Evolutionary conservation across 1,140 invertebrate species (phyloP).

Genomic region (Arctopsyche grandis): DNA sequence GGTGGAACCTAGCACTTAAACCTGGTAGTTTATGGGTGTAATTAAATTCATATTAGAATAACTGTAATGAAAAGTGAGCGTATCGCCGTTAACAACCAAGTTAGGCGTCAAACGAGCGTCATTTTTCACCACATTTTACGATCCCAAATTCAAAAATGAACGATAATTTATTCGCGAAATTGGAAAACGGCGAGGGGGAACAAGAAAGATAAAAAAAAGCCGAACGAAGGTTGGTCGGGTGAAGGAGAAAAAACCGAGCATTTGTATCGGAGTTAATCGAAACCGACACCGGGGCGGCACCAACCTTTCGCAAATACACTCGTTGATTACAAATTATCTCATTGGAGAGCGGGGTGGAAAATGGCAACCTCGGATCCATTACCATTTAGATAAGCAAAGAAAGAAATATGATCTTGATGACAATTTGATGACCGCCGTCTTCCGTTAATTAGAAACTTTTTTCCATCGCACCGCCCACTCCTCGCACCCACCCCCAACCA

Average conservation of each 20-base stretch:
- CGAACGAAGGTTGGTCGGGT: neutral
- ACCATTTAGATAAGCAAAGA: conserved; percentile 52
- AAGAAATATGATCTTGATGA: conserved; percentile 53
- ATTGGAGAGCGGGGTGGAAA: conserved; percentile 31
- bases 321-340: conserved; percentile 47
- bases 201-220: conserved; percentile 3
- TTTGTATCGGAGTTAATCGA: conserved; percentile 39
- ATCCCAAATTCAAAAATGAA: conserved; percentile 11
- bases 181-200: neutral
- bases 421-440: conserved; percentile 53
- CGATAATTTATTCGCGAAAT: conserved; percentile 18
- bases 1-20: too few relatives aligned
- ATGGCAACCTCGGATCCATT: conserved; percentile 40
- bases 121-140: conserved; percentile 2
- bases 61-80: neutral
- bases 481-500: neutral
- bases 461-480: conserved; percentile 23
- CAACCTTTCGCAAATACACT: conserved; percentile 40
- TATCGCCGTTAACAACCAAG: neutral
- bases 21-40: too few relatives aligned
- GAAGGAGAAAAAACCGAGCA: neutral
- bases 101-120: conserved; percentile 1
- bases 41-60: too few relatives aligned
- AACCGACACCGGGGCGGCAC: conserved; percentile 28
- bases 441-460: conserved; percentile 53